A percentile compares a stretch with the other conserved stretches of the same genome.
Evolutionary conservation across 2,888 invertebrate species (phyloP).

Genomic region (Timema podura): DNA sequence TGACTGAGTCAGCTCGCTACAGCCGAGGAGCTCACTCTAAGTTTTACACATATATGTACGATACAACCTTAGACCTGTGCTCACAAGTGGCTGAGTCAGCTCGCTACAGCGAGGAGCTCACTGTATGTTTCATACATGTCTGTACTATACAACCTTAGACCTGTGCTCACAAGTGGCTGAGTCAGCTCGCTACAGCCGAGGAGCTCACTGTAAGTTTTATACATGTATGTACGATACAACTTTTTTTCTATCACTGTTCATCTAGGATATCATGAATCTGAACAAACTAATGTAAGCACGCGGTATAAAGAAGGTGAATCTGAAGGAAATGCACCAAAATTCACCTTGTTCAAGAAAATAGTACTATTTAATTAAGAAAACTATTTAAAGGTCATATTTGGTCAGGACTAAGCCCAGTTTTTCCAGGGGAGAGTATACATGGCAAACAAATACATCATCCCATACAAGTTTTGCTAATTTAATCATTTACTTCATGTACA

Average conservation of each 20-base stretch:
- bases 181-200: conserved; percentile 30
- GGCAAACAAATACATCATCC: too few species aligned
- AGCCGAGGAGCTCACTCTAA: conserved; percentile 28
- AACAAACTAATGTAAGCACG: background rate
- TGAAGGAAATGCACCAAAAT: background rate
- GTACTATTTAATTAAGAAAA: too few species aligned
- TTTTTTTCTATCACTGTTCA: too few species aligned
- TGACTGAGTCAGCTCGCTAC: conserved; percentile 36
- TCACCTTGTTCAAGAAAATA: too few species aligned
- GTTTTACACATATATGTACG: background rate
- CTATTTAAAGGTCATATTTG: too few species aligned
- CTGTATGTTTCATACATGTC: conserved; percentile 22
- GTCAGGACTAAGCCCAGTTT: too few species aligned
- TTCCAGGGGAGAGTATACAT: too few species aligned
- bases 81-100: conserved; percentile 38
- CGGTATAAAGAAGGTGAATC: background rate
- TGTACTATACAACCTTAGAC: conserved; percentile 6
- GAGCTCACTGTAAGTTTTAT: conserved; percentile 27
- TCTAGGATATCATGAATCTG: background rate
- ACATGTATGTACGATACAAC: too few species aligned
- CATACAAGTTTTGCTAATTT: too few species aligned
- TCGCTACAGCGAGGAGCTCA: conserved; percentile 24
- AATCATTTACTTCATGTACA: too few species aligned
- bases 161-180: conserved; percentile 38
- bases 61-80: conserved; percentile 27